Base-by-base conservation (phyloP, 2,113 vertebrate species). In the Ellobius talpinus region DNA sequence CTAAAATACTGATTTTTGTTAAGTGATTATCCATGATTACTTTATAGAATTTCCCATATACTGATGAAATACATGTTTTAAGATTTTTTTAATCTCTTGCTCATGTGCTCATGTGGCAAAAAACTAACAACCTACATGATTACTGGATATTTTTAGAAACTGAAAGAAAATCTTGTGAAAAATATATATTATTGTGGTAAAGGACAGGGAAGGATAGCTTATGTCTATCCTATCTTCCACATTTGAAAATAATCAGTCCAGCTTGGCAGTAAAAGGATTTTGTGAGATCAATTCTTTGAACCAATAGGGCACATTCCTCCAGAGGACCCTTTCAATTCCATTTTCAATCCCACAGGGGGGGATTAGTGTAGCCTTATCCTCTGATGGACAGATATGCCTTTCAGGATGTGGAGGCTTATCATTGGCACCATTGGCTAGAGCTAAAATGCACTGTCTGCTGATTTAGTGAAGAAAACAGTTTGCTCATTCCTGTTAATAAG, bases 161-260 rank as follows among this genome's bases (percentile, higher is more conserved):
- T 11, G 23, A 92, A 92, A 89, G 17, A 33, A 78, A 11, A 81
- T 72, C 58, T 52, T 52, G 13, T 19, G 76, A 16, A 94, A 89
- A 65, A 12, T 42, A 68, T 31, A 79, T 76, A 52, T 2, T 65
- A 52, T 42, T 90, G 29, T 86, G 39, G 14, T 79, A 72, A 86
- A 97, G 89, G 31, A 65, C 92, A 55, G 16, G 77, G 50, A 47
- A 96, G 42, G 26, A 72, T 17, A 93, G 79, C 78, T 94, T 92
- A 61, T 90, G 5, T 84, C 55, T 96, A 23, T 31, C 33, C 42
- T 95, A 6, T 95, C 87, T 93, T 58, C 16, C 24, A 36, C 14
- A n/a, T 97, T 97, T 97, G 90, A 97, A 97, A 98, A 97, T 95
- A 95, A 98, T 96, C 95, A 97, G n/a, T 96, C 50, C 55, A 97